Conservation (phyloP, 2,797 vertebrate genomes). For the Syngnathus rostellatus region DNA sequence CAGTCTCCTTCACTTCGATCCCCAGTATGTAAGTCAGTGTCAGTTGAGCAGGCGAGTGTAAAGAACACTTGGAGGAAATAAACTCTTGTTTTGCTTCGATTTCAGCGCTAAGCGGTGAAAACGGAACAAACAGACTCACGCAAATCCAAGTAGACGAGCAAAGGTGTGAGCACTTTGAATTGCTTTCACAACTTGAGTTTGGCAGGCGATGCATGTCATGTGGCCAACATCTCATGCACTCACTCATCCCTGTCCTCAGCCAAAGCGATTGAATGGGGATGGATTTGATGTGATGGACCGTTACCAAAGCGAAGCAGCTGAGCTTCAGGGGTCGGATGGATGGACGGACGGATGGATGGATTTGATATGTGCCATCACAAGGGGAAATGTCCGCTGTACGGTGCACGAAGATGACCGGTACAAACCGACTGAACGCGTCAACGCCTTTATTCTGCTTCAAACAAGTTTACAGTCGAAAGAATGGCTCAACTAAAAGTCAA, state of each 20-base stretch:
- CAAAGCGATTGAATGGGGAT: constrained; percentile 58
- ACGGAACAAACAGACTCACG: neutral
- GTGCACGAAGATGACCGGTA: too few relatives aligned
- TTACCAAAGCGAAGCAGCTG: constrained; percentile 71
- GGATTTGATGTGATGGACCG: constrained; percentile 22
- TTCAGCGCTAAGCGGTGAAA: constrained; percentile 2
- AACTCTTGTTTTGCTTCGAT: neutral
- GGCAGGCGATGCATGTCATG: neutral
- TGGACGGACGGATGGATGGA: constrained; percentile 16
- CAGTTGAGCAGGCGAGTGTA: neutral
- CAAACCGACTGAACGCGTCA: too few relatives aligned
- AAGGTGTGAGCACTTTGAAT: constrained; percentile 68
- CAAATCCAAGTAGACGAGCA: constrained; percentile 77
- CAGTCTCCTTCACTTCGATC: rapidly evolving
- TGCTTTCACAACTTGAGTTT: too few relatives aligned
- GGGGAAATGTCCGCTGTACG: constrained; percentile 48
- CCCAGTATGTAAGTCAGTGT: constrained; percentile 1
- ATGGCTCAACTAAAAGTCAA: too few relatives aligned
- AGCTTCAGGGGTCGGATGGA: constrained; percentile 67
- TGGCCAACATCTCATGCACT: neutral
- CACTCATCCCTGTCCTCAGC: constrained; percentile 54
- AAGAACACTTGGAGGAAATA: neutral
- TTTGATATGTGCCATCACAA: constrained; percentile 59
- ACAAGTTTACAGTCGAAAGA: too few relatives aligned
- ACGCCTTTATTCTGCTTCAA: too few relatives aligned